Evolutionary conservation across 2,113 vertebrate species (phyloP).

Genomic region (Sturnus vulgaris): DNA sequence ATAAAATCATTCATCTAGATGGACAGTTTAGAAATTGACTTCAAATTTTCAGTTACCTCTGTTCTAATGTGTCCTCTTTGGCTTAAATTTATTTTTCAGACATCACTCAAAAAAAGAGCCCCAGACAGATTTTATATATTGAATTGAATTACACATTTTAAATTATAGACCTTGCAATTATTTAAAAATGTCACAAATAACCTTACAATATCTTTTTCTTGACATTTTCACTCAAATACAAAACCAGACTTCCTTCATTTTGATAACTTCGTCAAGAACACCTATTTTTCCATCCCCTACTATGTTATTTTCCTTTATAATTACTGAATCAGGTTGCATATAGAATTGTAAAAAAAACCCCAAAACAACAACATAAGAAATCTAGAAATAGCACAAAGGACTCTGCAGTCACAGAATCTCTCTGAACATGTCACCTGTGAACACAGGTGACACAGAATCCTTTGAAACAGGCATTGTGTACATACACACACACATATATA

Average conservation of each 20-base stretch:
- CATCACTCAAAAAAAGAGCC: not conserved
- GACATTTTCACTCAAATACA: not conserved
- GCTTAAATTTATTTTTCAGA: not conserved
- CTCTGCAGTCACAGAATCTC: not conserved
- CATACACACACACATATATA: rapidly evolving
- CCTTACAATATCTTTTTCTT: not conserved
- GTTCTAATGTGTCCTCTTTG: not conserved
- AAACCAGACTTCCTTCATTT: not conserved
- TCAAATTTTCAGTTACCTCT: not conserved
- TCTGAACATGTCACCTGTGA: not conserved
- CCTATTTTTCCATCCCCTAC: not conserved
- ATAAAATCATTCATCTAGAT: conserved; percentile 7
- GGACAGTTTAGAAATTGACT: not conserved
- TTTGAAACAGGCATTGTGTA: not conserved
- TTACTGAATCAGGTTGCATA: not conserved
- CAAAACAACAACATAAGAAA: not conserved
- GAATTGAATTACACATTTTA: not conserved
- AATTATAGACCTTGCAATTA: not conserved
- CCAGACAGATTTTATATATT: not conserved
- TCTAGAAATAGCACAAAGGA: not conserved
- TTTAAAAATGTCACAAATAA: rapidly evolving
- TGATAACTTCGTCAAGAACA: not conserved
- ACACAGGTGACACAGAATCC: not conserved
- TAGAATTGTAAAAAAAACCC: not conserved
- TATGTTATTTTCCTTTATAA: not conserved